Evolutionary conservation across 2,888 invertebrate species (phyloP), one percentile per base, ranked within the genome.

Genomic region (Harpagoxenus sublaevis): DNA sequence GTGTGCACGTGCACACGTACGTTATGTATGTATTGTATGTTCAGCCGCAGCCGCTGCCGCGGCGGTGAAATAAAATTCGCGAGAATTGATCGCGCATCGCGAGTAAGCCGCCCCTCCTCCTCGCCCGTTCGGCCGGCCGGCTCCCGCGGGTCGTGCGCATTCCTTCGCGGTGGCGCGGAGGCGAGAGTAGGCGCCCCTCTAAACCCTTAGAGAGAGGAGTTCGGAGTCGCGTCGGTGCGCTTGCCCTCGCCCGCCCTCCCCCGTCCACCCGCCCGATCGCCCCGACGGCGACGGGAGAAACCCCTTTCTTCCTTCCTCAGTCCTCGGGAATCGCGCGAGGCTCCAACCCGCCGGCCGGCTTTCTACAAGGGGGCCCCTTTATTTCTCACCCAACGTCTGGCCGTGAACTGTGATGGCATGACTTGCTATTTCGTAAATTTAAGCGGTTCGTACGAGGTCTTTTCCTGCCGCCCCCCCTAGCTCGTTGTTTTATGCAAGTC

Each of bases 361-460:
- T 18, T 12, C 35, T 35, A 53, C 12, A 39, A 78, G 35, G 53
- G 51, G 62, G 42, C 15, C 45, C 45, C 48, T 73, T 79, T 60
- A 73, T 79, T 82, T 77, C 78, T 71, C 77, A 63, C 48, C 62
- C 70, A 75, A 57, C 84, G 35, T 68, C 55, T 83, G 68, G 60
- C 18, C 70, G 45, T 68, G 78, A 74, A 86, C 68, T 87, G 85
- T 84, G 51, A 83, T 85, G 84, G 78, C 89, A 92, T 92, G 90
- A 92, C 92, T 90, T 93, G 87, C 89, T 93, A 93, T 90, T 93
- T 93, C 88, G 92, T 93, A 83, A 93, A 93, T 91, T 81, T 93
- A 78, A 93, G 92, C 84, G 92, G 91, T 93, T 90, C 28, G 92
- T 93, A 92, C 63, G 60, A 55, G 23, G 10, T 23, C 23, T n/a